phyloP scores from a whole-genome alignment of 2,888 invertebrate species.

The Cryptocephalus moraei region DNA sequence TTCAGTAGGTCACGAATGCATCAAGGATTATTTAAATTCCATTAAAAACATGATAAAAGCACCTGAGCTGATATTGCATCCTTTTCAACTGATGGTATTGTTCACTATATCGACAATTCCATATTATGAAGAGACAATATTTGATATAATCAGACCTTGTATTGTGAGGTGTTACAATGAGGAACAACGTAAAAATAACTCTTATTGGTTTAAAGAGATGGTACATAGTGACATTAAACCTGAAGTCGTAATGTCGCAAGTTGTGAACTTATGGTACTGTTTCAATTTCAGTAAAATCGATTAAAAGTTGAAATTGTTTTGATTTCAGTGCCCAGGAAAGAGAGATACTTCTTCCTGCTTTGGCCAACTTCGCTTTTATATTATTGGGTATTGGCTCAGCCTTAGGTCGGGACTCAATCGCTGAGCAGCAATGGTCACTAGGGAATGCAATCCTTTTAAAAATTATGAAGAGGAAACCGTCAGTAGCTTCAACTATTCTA shows the following conservation, averaged over 20 bases:
- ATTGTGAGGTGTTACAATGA: slow-evolving; percentile 30
- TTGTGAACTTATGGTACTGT: slow-evolving; percentile 26
- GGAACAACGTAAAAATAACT: slow-evolving; percentile 27
- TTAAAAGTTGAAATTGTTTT: background rate
- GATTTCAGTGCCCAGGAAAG: slow-evolving; percentile 37
- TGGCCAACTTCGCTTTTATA: slow-evolving; percentile 37
- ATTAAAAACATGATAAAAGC: slow-evolving; percentile 42
- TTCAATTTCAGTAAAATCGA: slow-evolving; percentile 36
- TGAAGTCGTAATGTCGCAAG: slow-evolving; percentile 35
- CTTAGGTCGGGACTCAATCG: slow-evolving; percentile 27
- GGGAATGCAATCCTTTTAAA: slow-evolving; percentile 49
- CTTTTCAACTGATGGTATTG: slow-evolving; percentile 52
- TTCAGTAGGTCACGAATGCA: slow-evolving; percentile 34
- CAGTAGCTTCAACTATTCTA: slow-evolving; percentile 45
- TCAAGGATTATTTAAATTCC: slow-evolving; percentile 39
- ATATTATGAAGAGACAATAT: slow-evolving; percentile 38
- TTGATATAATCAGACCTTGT: slow-evolving; percentile 33
- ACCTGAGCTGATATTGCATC: slow-evolving; percentile 50
- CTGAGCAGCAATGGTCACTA: slow-evolving; percentile 38
- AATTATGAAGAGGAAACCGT: slow-evolving; percentile 46
- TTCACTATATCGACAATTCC: slow-evolving; percentile 42
- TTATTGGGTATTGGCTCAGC: slow-evolving; percentile 30
- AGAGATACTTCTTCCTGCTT: slow-evolving; percentile 38
- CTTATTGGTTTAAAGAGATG: slow-evolving; percentile 48
- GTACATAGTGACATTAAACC: slow-evolving; percentile 31